Conservation (phyloP, 2,888 invertebrate genomes). For the Agrochola macilenta region DNA sequence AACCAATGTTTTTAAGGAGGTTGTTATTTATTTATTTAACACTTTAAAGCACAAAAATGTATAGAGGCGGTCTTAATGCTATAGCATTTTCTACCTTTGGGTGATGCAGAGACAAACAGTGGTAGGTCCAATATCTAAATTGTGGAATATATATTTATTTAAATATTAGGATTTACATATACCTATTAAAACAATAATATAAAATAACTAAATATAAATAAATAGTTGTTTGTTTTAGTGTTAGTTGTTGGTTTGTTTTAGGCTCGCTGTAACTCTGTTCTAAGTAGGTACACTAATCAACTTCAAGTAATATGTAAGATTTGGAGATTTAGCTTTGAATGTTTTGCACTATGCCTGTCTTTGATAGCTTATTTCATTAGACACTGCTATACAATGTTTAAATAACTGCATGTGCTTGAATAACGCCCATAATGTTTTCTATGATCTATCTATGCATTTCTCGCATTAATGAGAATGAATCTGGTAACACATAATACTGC, state of each 20-base stretch:
- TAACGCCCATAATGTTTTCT: background rate
- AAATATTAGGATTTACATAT: too few species aligned
- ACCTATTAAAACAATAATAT: too few species aligned
- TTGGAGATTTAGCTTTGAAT: background rate
- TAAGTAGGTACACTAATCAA: background rate
- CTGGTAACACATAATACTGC: background rate
- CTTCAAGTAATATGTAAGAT: background rate
- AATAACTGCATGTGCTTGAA: background rate
- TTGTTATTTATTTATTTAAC: background rate
- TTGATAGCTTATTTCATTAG: background rate
- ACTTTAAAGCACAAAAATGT: too few species aligned
- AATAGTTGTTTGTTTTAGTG: too few species aligned
- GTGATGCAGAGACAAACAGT: too few species aligned
- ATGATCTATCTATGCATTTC: background rate
- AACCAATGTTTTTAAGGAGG: background rate
- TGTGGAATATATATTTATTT: too few species aligned
- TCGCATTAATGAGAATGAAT: background rate
- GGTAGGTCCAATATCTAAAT: too few species aligned
- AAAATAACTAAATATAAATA: too few species aligned
- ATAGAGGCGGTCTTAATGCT: too few species aligned
- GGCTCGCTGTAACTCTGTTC: background rate
- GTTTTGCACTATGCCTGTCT: background rate
- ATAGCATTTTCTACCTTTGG: too few species aligned
- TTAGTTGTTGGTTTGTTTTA: background rate
- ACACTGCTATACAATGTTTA: background rate